Evolutionary conservation across 2,797 vertebrate genomes (phyloP).

Genomic region (Lepidocolaptes lacrymiger): DNA sequence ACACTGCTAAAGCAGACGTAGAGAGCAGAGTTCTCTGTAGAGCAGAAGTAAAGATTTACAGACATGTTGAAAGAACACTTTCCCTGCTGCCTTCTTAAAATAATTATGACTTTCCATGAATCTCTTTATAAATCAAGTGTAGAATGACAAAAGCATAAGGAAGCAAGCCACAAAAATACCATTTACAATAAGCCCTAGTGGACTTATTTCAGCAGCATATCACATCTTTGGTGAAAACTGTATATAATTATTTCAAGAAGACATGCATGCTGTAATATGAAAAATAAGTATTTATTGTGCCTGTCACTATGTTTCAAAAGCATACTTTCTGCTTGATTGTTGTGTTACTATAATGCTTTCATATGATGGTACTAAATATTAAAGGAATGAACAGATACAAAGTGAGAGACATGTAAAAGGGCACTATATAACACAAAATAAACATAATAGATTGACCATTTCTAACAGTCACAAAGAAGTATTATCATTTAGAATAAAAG

Average conservation of each 20-base stretch:
- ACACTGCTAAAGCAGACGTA: slow-evolving; percentile 50
- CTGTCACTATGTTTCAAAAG: slow-evolving; percentile 33
- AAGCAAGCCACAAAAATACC: slow-evolving; percentile 67
- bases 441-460: background rate
- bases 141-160: slow-evolving; percentile 75
- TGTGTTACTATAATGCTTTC: background rate
- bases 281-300: slow-evolving; percentile 51
- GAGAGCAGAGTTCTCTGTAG: slow-evolving; percentile 73
- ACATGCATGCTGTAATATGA: background rate
- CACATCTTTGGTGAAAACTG: slow-evolving; percentile 18
- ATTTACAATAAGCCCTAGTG: slow-evolving; percentile 58
- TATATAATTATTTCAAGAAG: slow-evolving; percentile 61
- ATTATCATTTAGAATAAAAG: background rate
- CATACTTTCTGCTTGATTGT: background rate
- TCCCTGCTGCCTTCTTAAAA: slow-evolving; percentile 76
- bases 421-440: background rate
- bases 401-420: background rate
- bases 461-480: background rate
- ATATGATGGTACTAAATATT: background rate
- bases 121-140: slow-evolving; percentile 80
- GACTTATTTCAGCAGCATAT: slow-evolving; percentile 27
- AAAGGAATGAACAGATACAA: background rate
- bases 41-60: slow-evolving; percentile 80
- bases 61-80: slow-evolving; percentile 75
- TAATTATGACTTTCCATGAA: slow-evolving; percentile 82